These are phyloP conservation scores for Pluvialis apricaria DNA, from an alignment of 2,113 vertebrate genomes.

Conservation along the genomic window DNA sequence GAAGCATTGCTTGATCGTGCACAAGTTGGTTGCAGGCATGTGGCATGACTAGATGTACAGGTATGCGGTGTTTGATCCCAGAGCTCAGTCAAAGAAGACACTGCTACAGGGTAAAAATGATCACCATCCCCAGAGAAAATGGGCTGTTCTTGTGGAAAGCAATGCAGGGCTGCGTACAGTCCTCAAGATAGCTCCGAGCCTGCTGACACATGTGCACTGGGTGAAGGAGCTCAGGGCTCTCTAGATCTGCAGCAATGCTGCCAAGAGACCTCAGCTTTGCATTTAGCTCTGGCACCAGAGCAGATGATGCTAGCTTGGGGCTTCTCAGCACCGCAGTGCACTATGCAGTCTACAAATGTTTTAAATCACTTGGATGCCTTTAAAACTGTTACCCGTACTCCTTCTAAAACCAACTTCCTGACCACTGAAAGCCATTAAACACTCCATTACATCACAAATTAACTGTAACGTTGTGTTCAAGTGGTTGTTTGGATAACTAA, in stretches of 20 bases:
- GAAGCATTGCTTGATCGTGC: not conserved
- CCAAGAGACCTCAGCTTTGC: not conserved
- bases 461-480: not conserved
- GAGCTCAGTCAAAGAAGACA: not conserved
- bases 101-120: not conserved
- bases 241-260: not conserved
- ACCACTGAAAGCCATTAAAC: constrained; percentile 30
- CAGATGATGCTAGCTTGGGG: accelerated
- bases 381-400: not conserved
- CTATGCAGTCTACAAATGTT: not conserved
- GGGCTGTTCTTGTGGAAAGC: not conserved
- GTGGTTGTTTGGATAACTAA: not conserved
- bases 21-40: not conserved
- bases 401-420: constrained; percentile 24
- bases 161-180: accelerated
- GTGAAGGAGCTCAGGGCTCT: not conserved
- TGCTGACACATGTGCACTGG: accelerated
- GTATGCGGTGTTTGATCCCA: not conserved
- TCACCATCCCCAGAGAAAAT: not conserved
- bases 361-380: not conserved
- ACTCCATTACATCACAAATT: not conserved
- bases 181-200: not conserved
- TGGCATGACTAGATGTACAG: not conserved
- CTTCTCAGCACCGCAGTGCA: not conserved
- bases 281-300: not conserved